Evolutionary conservation across 2,797 vertebrate genomes (phyloP), one percentile per base, ranked within the genome.

Genomic region (Tokudaia muenninki): DNA sequence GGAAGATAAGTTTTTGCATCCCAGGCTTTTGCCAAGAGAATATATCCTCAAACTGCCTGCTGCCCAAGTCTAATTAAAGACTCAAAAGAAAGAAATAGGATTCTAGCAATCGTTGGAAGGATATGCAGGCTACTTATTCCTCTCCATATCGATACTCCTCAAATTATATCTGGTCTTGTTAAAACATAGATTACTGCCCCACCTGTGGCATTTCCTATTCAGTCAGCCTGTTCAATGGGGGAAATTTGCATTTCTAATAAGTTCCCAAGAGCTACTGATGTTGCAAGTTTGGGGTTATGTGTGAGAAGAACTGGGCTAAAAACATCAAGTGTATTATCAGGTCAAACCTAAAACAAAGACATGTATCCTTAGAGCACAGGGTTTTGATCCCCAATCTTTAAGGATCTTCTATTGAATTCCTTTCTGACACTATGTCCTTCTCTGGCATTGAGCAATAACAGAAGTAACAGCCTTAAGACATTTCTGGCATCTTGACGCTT

Each of bases 1-100:
- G 67, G 91, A 90, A 97, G 55, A 2, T 63, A 41, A 78, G 16
- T 67, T 52, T 41, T 82, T 75, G 31, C 37, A 95, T 63, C 93
- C 65, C 22, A 52, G 90, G 22, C 50, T 67, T 21, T 84, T 96
- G 84, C 47, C 65, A 80, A 57, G 61, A 80, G 70, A 78, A 41
- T 61, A 57, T 52, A 81, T 86, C 55, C 59, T 96, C 70, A 52
- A 41, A 81, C 55, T 67, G 80, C 72, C 12, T 92, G 70, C 79
- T 90, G 67, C 34, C 59, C 7, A 34, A 59, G 37, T 93, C 63
- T 55, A 61, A 92, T 90, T 59, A 41, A 96, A 92, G 29, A 57
- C 70, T 82, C 50, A 11, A 44, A 91, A 63, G 65, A 13, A 52
- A 82, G 91, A 82, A 86, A 52, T 7, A 65, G 31, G 13, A 1